Percentiles rank a stretch among this genome's conserved stretches.
These are phyloP conservation scores for Dione juno DNA, from an alignment of 2,888 invertebrate species.

Conservation along the genomic window DNA sequence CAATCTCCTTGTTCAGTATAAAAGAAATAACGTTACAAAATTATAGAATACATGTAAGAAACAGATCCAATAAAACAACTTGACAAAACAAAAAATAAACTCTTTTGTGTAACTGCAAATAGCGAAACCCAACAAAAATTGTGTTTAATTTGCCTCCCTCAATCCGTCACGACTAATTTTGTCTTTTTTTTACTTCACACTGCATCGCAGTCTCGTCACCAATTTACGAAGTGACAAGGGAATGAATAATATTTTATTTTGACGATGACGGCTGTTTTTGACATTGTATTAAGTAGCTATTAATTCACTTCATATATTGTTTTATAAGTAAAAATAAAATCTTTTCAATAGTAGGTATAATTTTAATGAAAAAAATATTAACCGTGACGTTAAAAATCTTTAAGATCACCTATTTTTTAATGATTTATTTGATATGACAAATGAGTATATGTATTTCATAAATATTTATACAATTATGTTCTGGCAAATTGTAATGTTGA, in stretches of 20 bases:
- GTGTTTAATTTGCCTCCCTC: slow-evolving; percentile 41
- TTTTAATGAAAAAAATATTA: no score
- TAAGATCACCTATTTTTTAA: no score
- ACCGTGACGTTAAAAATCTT: no score
- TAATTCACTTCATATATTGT: not conserved
- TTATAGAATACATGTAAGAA: no score
- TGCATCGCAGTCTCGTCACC: slow-evolving; percentile 54
- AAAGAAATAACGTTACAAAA: no score
- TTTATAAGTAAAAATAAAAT: not conserved
- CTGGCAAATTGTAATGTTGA: no score
- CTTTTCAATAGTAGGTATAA: no score
- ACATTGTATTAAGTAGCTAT: slow-evolving; percentile 43
- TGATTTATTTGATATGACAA: no score
- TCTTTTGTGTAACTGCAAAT: not conserved
- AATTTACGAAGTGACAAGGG: slow-evolving; percentile 67
- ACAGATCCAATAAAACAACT: no score
- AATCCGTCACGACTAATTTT: slow-evolving; percentile 42
- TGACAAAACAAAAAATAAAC: slow-evolving; percentile 1
- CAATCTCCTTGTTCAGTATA: no score
- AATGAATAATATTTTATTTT: slow-evolving; percentile 73
- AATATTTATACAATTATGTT: no score
- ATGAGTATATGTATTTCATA: no score
- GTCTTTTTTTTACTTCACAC: slow-evolving; percentile 47
- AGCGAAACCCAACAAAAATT: slow-evolving; percentile 23
- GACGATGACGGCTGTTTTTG: slow-evolving; percentile 57